These are phyloP conservation scores for Zaprionus africanus DNA, from an alignment of 1,140 invertebrate genomes.

Conservation along the genomic window DNA sequence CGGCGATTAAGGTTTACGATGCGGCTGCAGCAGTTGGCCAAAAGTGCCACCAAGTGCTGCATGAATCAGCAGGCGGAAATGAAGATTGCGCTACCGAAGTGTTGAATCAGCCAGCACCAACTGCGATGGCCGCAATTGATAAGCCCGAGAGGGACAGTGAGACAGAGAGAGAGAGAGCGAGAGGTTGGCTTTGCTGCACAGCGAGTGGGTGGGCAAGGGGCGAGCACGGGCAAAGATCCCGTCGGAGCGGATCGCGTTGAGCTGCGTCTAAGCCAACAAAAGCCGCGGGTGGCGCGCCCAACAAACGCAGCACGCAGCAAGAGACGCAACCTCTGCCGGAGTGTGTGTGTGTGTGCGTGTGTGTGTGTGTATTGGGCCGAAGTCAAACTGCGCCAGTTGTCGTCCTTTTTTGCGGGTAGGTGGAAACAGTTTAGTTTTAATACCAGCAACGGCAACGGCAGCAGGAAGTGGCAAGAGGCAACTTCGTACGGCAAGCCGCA, in stretches of 20 bases:
- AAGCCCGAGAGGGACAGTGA: constrained; percentile 16
- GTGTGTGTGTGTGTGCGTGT: constrained; percentile 9
- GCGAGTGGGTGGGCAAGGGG: constrained; percentile 21
- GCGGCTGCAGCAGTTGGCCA: constrained; percentile 34
- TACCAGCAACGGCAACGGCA: constrained; percentile 54
- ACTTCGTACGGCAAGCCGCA: constrained; percentile 26
- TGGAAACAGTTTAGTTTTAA: constrained; percentile 82
- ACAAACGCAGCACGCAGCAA: constrained; percentile 64
- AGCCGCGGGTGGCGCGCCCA: constrained; percentile 68
- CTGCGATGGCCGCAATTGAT: constrained; percentile 58
- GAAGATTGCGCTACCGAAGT: constrained; percentile 61
- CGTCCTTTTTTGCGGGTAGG: constrained; percentile 65
- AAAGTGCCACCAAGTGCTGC: constrained; percentile 41
- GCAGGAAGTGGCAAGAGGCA: constrained; percentile 48
- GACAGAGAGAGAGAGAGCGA: background rate
- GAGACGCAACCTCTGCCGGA: constrained; percentile 26
- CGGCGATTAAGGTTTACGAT: constrained; percentile 21
- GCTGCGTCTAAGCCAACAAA: constrained; percentile 68
- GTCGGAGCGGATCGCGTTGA: constrained; percentile 19
- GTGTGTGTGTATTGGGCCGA: constrained; percentile 30
- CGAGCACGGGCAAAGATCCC: background rate
- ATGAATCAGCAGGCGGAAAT: constrained; percentile 71
- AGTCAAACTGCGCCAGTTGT: constrained; percentile 71
- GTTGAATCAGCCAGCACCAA: constrained; percentile 60
- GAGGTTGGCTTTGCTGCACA: background rate